A percentile compares a stretch with the other conserved stretches of the same genome.
Evolutionary conservation across 2,888 invertebrate genomes (phyloP).

Genomic region (Encarsia formosa): DNA sequence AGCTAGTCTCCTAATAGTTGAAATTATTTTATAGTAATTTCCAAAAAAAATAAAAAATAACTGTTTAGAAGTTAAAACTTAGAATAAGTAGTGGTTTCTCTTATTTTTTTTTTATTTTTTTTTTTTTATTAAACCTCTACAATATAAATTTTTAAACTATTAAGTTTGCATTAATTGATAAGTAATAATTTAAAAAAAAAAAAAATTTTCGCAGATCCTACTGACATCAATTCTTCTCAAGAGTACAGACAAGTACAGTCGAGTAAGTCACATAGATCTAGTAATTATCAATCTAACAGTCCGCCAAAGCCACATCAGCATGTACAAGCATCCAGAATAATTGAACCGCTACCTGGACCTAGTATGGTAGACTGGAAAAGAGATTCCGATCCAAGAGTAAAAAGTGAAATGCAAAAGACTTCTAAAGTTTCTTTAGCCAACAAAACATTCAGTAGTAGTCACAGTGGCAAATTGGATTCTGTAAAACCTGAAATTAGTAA

Average conservation of each 20-base stretch:
- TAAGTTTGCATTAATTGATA: no score
- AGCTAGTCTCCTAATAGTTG: constrained; percentile 36
- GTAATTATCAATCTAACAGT: constrained; percentile 14
- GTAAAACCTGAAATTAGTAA: constrained; percentile 25
- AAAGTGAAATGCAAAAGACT: constrained; percentile 23
- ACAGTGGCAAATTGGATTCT: constrained; percentile 22
- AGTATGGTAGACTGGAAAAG: constrained; percentile 42
- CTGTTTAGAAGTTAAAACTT: no score
- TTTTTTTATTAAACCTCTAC: neutral
- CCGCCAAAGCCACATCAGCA: constrained; percentile 17
- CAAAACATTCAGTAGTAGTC: constrained; percentile 28
- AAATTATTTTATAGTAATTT: no score
- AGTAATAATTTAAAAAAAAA: neutral
- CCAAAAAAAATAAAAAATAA: neutral
- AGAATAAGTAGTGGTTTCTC: neutral
- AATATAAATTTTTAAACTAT: neutral
- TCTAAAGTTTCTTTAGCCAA: constrained; percentile 20
- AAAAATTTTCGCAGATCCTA: constrained; percentile 10
- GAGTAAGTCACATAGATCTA: constrained; percentile 22
- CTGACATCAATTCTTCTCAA: constrained; percentile 26
- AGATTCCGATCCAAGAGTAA: constrained; percentile 32
- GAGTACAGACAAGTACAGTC: constrained; percentile 31
- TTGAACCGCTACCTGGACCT: constrained; percentile 46
- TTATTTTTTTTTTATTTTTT: neutral
- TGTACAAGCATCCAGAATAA: constrained; percentile 39